A percentile compares a stretch with the other conserved stretches of the same genome.
phyloP scores from a whole-genome alignment of 2,797 vertebrate genomes.

The Yasuhikotakia modesta region DNA sequence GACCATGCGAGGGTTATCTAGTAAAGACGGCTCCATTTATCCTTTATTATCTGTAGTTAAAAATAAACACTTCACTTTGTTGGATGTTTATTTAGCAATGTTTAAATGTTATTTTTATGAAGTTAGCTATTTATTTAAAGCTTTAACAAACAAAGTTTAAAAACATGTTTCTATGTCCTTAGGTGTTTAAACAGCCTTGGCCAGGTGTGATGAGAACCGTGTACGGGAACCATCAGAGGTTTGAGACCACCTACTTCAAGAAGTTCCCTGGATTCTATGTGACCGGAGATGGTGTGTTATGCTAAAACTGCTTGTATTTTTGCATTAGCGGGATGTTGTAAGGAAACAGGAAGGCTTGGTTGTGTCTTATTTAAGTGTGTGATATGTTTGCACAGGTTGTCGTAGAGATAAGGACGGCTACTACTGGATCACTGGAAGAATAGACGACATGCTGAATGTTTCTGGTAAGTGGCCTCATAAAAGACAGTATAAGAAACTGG shows the following conservation, averaged over 20 bases:
- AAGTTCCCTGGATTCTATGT: constrained; percentile 97
- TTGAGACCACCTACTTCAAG: constrained; percentile 91
- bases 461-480: constrained; percentile 80
- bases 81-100: no score
- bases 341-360: no score
- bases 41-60: not conserved
- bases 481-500: not conserved
- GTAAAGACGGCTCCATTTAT: constrained; percentile 67
- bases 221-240: constrained; percentile 87
- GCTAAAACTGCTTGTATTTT: not conserved
- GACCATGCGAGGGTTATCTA: constrained; percentile 93
- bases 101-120: no score
- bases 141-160: not conserved
- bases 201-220: constrained; percentile 93
- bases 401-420: constrained; percentile 94
- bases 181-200: constrained; percentile 99
- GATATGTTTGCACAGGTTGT: constrained; percentile 78
- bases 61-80: no score
- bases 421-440: constrained; percentile 97
- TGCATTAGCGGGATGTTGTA: no score
- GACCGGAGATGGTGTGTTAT: constrained; percentile 89
- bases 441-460: constrained; percentile 97
- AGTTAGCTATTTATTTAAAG: no score
- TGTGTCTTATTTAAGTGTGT: not conserved
- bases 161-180: not conserved